Evolutionary conservation across 1,140 invertebrate species (phyloP), one percentile per base, ranked within the genome.

Genomic region (Ooceraea biroi): DNA sequence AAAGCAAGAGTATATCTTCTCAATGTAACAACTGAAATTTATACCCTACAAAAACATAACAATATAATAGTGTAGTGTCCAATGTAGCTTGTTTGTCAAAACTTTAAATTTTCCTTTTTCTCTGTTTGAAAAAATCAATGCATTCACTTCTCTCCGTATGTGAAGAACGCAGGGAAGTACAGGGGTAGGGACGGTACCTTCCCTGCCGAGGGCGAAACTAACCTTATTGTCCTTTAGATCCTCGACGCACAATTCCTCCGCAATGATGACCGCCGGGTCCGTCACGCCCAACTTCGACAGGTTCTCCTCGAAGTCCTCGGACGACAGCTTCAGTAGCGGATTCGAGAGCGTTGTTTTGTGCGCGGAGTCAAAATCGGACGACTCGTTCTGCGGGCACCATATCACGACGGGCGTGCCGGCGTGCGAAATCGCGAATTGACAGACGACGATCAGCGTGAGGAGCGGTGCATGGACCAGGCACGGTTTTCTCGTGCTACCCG

Each of bases 151-250:
- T 91, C 89, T 7, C 36, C 36, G 36, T 36, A 36, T 36, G 36
- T 36, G 36, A 36, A 36, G 22, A 93, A 93, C 11, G 88, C 86
- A 71, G 92, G 85, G 11, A 91, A 83, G 65, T 92, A 94, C 3
- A 3, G 14, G 48, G 25, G 14, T 5, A 14, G 22, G 17, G 3
- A 5, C 65, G 8, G 19, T 8, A 0, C 17, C 19, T 19, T 61
- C 19, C 25, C 44, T 14, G 8, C 10, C 3, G 2, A 63, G n/a
- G 17, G n/a, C 14, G n/a, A 30, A 0, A 19, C 27, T 86, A 72
- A 94, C 92, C 90, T 93, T 82, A 44, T 80, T 90, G 46, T 93
- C 86, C 27, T 90, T 84, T 0, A 94, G 66, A 83, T 94, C 93
- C 41, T 94, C 94, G 5, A 86, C 50, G 55, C 93, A 94, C 0